phyloP scores from a whole-genome alignment of 2,888 invertebrate species.

The Folsomia manolachei region DNA sequence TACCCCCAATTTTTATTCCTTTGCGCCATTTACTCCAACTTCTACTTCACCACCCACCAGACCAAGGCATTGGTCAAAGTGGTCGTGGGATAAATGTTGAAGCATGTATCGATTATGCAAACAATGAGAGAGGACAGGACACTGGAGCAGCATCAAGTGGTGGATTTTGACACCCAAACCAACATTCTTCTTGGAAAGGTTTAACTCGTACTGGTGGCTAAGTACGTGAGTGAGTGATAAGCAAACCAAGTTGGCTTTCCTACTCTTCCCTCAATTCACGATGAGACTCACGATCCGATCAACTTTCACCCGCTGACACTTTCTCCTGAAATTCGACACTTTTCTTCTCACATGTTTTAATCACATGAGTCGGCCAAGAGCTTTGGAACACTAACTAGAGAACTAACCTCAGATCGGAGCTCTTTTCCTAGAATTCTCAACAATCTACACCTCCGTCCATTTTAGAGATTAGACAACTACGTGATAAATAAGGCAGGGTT shows the following conservation, averaged over 20 bases:
- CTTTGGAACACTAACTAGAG: too few species aligned
- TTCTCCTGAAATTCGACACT: slow-evolving; percentile 39
- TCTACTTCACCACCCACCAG: too few species aligned
- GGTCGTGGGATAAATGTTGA: not conserved
- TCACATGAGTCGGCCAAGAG: slow-evolving; percentile 13
- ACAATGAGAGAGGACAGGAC: not conserved
- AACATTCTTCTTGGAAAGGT: too few species aligned
- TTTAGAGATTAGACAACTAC: too few species aligned
- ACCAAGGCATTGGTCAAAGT: not conserved
- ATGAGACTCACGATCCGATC: slow-evolving; percentile 33
- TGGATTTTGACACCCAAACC: not conserved
- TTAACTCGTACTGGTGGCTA: too few species aligned
- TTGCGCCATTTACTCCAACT: not conserved
- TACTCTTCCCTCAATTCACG: slow-evolving; percentile 22
- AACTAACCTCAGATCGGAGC: too few species aligned
- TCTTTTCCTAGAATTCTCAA: too few species aligned
- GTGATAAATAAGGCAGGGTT: too few species aligned
- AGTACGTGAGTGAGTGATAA: too few species aligned
- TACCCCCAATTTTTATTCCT: slow-evolving; percentile 7
- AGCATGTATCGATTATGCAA: not conserved
- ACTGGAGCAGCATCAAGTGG: not conserved
- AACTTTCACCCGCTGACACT: slow-evolving; percentile 43
- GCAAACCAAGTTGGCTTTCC: too few species aligned
- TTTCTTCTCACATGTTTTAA: slow-evolving; percentile 33
- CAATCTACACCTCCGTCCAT: too few species aligned